Base-by-base conservation (phyloP, 92 coral and sea anemone genomes). In the Zoanthus solanderi region DNA sequence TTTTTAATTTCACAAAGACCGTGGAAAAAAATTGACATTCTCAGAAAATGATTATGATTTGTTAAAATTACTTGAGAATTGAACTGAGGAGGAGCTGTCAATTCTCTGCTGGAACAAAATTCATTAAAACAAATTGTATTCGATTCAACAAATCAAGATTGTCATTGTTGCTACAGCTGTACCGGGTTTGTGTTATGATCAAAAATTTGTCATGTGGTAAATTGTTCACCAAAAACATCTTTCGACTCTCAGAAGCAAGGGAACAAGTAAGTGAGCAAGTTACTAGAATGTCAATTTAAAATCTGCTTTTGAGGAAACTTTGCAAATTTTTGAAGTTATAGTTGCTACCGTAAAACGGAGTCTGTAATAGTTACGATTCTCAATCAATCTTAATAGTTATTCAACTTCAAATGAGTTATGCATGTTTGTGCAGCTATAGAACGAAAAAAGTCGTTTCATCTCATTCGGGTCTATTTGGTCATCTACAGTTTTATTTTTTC, bases 21-120 rank as follows among this genome's bases (percentile, higher is more conserved):
- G 23, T 7, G 69, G 58, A 46, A 47, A 28, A 66, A 17, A 7
- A 71, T 23, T 23, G 72, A 45, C 63, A 81, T 65, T 81, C 60
- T 81, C 45, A 81, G 75, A 81, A 81, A 81, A 67, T 45, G 61
- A 32, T 29, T 65, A 67, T 81, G 66, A 81, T 81, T 81, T 58
- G 47, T 65, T 81, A 48, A 42, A 68, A 67, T 81, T 28, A 67
- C 75, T 67, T 68, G 75, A 34, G 16, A 81, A 67, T 66, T 81
- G 45, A 29, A 68, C 23, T 23, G 65, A 65, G 47, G 75, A 81
- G 45, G 66, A 81, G 17, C 85, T 81, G 75, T 81, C 71, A 16
- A 48, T 66, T 47, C 74, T 45, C 9, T 44, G 75, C 52, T 81
- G 46, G 75, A 69, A 81, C 6, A 81, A 48, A 81, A 32, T 44